Evolutionary conservation across 2,113 vertebrate species (phyloP), one percentile per base, ranked within the genome.

Genomic region (Perccottus glenii): DNA sequence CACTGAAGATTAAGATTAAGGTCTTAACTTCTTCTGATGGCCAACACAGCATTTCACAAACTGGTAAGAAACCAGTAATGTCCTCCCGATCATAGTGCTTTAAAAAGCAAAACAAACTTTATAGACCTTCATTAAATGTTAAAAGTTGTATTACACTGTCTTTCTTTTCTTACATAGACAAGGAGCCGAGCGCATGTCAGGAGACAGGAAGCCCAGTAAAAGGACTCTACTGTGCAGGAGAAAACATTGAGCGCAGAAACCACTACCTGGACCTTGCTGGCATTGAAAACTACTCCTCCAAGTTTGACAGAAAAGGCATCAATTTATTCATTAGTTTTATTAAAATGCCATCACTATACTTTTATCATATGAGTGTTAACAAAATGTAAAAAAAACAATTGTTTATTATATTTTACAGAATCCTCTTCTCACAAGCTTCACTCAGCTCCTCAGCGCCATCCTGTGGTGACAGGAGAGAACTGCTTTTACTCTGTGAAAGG

Each of bases 221-320:
- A 64, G 73, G 72, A 65, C 90, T 90, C 42, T 94, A 95, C 16
- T 94, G 94, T 5, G 92, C 93, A 14, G 95, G 96, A 72, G 96
- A 97, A 89, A 97, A 97, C 87, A 94, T 94, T 48, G 96, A 98
- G 87, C 94, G 95, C 88, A 94, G 96, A 92, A 97, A 97, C 92
- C 96, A 97, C 93, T 98, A 98, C 86, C 91, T 96, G 86, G 95
- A 97, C 85, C 92, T 97, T 36, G 95, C 94, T 15, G 96, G 96
- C 62, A 95, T 96, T 85, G 96, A 98, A 85, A 97, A 97, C 91
- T 96, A 94, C 82, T 92, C 94, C 0, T 97, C 95, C 38, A 94
- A 93, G 80, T 96, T 95, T 83, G 94, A 95, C 35, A 38, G 69
- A 60, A 87, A 93, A 84, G 95, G 96, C 95, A 92, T 67, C 8